Conservation (phyloP, 2,797 vertebrate genomes). For the Lerista edwardsae region DNA sequence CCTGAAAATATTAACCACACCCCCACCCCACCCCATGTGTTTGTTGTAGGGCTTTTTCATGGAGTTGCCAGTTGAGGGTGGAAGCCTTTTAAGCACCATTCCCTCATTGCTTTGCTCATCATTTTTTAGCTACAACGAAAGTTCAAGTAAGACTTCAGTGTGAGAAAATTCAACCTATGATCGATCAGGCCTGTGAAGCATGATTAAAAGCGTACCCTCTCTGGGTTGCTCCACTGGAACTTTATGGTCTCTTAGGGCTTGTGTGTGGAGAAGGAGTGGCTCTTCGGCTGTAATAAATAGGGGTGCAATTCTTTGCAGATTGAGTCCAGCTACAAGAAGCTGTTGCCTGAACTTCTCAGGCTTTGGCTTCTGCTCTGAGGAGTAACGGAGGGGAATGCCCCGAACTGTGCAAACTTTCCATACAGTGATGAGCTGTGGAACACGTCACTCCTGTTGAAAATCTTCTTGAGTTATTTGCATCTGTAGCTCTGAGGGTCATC, state of each 20-base stretch:
- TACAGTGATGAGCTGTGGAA: too few relatives aligned
- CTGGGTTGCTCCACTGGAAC: neutral
- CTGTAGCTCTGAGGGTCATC: too few relatives aligned
- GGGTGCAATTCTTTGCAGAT: neutral
- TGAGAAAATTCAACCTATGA: neutral
- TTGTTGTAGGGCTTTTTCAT: neutral
- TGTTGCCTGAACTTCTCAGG: neutral
- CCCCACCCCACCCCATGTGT: too few relatives aligned
- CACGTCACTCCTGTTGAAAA: neutral
- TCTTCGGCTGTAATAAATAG: neutral
- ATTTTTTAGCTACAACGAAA: neutral
- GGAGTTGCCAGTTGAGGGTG: neutral
- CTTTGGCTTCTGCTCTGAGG: accelerated
- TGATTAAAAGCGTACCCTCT: accelerated
- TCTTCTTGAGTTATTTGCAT: neutral
- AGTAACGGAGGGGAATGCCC: neutral
- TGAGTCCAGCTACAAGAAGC: accelerated
- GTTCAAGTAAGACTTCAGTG: neutral
- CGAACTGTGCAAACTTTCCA: neutral
- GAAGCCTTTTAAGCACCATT: neutral
- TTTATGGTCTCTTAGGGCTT: neutral
- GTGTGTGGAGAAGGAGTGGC: neutral
- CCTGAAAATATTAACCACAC: too few relatives aligned
- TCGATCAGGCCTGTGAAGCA: neutral
- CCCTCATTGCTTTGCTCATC: neutral